These are phyloP conservation scores for Noctua janthe DNA, from an alignment of 2,888 invertebrate genomes.

Conservation along the genomic window DNA sequence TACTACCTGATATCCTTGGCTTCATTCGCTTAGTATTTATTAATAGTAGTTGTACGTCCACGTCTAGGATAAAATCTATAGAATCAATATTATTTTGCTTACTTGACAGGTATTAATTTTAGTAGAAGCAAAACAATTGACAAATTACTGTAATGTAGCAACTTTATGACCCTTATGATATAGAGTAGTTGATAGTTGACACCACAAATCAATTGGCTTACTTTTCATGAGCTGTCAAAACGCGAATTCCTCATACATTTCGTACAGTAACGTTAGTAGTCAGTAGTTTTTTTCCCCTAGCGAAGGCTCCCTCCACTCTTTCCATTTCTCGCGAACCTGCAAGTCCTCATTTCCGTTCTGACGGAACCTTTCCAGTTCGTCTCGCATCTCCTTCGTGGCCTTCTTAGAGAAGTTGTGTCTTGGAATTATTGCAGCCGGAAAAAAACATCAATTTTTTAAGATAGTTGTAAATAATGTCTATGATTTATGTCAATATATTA, in stretches of 20 bases:
- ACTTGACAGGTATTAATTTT: background rate
- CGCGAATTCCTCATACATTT: background rate
- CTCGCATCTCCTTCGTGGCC: no score
- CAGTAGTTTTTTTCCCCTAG: no score
- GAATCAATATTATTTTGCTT: conserved; percentile 2
- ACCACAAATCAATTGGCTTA: background rate
- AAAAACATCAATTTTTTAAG: no score
- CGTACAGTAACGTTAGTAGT: background rate
- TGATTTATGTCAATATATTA: background rate
- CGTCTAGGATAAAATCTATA: conserved; percentile 13
- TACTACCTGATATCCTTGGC: conserved; percentile 52
- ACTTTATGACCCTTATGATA: background rate
- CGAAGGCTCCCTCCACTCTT: background rate
- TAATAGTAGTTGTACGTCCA: conserved; percentile 19
- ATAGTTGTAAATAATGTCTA: background rate
- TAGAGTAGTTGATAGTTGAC: background rate
- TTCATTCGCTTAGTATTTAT: conserved; percentile 27
- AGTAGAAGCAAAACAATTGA: background rate
- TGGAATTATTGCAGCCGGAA: background rate
- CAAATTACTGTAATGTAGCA: background rate
- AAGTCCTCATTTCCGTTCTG: no score
- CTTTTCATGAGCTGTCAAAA: background rate
- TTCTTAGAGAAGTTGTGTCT: background rate
- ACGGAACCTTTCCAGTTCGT: no score
- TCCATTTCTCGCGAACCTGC: no score